Evolutionary conservation across 2,797 vertebrate genomes (phyloP), one percentile per base, ranked within the genome.

Genomic region (Mormyrus hasselquistii): DNA sequence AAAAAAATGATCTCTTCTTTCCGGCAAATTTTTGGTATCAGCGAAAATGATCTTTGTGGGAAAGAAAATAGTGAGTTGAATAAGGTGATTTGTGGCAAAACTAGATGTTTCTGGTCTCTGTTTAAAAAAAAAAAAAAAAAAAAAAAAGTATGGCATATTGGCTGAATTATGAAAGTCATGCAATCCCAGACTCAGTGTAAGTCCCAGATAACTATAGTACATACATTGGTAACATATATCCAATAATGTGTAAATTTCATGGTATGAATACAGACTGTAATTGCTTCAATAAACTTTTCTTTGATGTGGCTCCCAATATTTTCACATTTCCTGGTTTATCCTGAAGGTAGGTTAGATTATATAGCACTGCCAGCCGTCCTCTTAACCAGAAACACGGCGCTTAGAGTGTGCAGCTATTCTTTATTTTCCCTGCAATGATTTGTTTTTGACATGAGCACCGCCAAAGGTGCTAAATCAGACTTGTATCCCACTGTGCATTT

Each of bases 211-310:
- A 34, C 49, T 86, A 86, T 10, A 57, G 88, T 38, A n/a, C 62
- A 76, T 73, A 49, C 84, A 86, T 62, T 34, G 22, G 44, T 85
- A 49, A 50, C 57, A 52, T 86, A 22, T 65, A 65, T 79, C 22
- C 79, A 86, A 9, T 52, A 41, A 73, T 73, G 83, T 73, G 82
- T 89, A 59, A 57, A 50, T 86, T 53, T 89, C 47, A 73, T 87
- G 88, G 62, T 87, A 83, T 62, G 88, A 69, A 89, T 85, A 25
- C 25, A n/a, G 29, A 44, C 55, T 62, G 55, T 89, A 89, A 52
- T 65, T 69, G 83, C 57, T 73, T 52, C 59, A 89, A 47, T 89
- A 86, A 87, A 55, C 47, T 44, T 57, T 88, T 82, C 16, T 90
- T 87, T 89, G 86, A 87, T 59, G 86, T 82, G 85, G 50, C 47